Base-by-base conservation (phyloP, 2,113 vertebrate genomes). In the Platichthys flesus region DNA sequence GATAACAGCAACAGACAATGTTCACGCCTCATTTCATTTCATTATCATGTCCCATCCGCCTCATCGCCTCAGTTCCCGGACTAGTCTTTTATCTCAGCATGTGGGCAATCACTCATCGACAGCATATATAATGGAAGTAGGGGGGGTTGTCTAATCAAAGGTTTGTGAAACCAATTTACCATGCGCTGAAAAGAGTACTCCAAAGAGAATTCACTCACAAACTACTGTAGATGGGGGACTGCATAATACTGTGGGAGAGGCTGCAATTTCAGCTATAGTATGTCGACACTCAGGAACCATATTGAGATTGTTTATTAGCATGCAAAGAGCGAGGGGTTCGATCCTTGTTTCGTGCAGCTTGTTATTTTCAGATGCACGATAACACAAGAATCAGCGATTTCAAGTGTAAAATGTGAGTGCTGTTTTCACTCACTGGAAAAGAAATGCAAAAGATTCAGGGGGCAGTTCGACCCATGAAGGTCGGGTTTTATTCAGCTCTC, bases 11-110 rank as follows among this genome's bases (percentile, higher is more conserved):
- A 88, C 88, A 90, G 84, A 90, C 88, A 73, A 76, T 74, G 88
- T 91, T 92, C 90, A 92, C 45, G 85, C 84, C 88, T 93, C 91
- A 93, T 93, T 93, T 93, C 76, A 85, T 91, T 92, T 93, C 89
- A 93, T 92, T 92, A 92, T 88, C 81, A 59, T 63, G 76, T 91
- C 84, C 88, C 79, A 37, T 86, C 84, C 82, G 88, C 83, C 85
- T 88, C 90, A 80, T 87, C 81, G 85, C 87, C 81, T 84, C 79
- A n/a, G 85, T 64, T 87, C 82, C 83, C 69, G 74, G 75, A 62
- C 87, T 72, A 79, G 74, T 82, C 86, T 92, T 93, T 92, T 83
- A 91, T 91, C 90, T 89, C 89, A 75, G 85, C 84, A 68, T 87
- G 89, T 71, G 60, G 82, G 75, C 85, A 87, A 89, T 91, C 85